These are phyloP conservation scores for Leptura quadrifasciata DNA, from an alignment of 2,888 invertebrate genomes.

Conservation along the genomic window DNA sequence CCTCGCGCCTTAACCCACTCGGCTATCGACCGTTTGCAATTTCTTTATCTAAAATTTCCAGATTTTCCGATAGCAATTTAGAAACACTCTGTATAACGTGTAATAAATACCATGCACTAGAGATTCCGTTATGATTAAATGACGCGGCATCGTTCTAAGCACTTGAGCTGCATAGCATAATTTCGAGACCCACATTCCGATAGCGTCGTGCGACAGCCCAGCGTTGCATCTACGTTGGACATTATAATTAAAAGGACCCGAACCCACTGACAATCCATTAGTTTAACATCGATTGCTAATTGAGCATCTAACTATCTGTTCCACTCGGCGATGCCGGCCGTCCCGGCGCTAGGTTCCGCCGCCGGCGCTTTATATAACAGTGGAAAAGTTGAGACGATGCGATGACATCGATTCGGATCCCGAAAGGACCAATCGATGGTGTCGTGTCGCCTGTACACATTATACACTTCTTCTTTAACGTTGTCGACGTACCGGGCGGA, in stretches of 20 bases:
- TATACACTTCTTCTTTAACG: conserved; percentile 25
- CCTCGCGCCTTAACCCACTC: no score
- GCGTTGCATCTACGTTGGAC: conserved; percentile 3
- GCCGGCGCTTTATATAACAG: conserved; percentile 6
- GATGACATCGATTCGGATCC: conserved; percentile 25
- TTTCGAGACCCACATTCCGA: background rate
- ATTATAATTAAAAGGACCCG: conserved; percentile 17
- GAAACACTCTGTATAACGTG: no score
- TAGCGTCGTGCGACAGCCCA: background rate
- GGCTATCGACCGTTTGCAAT: no score
- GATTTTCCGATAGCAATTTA: no score
- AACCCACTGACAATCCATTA: conserved; percentile 36
- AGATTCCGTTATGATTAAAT: background rate
- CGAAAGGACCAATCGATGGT: conserved; percentile 34
- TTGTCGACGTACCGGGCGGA: background rate
- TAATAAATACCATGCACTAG: background rate
- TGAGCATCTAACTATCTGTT: conserved; percentile 42
- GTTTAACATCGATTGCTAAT: conserved; percentile 42
- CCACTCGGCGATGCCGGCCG: conserved; percentile 20
- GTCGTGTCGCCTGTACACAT: conserved; percentile 25
- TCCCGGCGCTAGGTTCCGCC: conserved; percentile 13
- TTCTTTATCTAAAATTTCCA: no score
- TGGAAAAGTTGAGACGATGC: conserved; percentile 28
- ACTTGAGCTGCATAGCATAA: background rate
- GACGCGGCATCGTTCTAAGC: background rate